These are phyloP conservation scores for Anas georgica DNA, from an alignment of 2,797 vertebrate genomes.

Conservation along the genomic window DNA sequence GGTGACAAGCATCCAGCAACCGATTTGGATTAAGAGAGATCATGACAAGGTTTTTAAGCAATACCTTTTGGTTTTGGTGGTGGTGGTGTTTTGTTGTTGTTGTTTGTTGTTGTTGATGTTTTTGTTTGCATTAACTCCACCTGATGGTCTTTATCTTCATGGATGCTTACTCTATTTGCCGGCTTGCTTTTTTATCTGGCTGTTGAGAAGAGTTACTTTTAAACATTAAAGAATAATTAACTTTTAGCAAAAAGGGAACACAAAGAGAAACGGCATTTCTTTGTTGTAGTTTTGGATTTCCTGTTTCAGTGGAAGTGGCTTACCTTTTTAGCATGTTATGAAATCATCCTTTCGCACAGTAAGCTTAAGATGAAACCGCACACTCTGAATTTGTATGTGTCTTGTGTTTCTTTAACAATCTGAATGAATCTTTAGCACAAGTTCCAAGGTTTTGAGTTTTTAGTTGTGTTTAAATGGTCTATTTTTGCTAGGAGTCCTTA, in stretches of 20 bases:
- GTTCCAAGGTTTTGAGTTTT: neutral
- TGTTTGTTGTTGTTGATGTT: neutral
- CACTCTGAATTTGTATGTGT: neutral
- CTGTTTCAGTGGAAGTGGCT: neutral
- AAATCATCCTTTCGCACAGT: neutral
- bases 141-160: neutral
- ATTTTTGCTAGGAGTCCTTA: neutral
- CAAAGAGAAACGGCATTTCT: neutral
- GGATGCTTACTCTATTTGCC: neutral
- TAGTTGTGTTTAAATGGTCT: neutral
- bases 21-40: neutral
- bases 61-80: neutral
- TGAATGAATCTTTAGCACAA: neutral
- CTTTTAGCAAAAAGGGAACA: slow-evolving; percentile 1
- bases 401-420: neutral
- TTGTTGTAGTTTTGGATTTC: neutral
- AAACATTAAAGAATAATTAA: neutral
- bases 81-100: too few relatives aligned
- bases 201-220: neutral
- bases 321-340: neutral
- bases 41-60: neutral
- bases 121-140: neutral
- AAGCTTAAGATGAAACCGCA: neutral
- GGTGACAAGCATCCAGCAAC: neutral
- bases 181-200: neutral